Percentiles rank a stretch among this genome's conserved stretches.
These are phyloP conservation scores for Diarsia dahlii DNA, from an alignment of 2,888 invertebrate species.

Conservation along the genomic window DNA sequence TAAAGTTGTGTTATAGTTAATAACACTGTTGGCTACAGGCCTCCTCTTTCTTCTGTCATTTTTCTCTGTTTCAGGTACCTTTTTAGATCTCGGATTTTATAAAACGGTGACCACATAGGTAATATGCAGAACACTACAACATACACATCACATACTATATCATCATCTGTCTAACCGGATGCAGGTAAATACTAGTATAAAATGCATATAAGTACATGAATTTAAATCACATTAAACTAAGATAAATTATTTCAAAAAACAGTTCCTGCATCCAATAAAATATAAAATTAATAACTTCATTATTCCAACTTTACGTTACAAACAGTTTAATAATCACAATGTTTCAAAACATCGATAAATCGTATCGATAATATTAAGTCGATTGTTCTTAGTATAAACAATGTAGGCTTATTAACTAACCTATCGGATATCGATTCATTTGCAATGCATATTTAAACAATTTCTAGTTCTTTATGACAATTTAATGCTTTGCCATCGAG, in stretches of 20 bases:
- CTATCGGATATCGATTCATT: slow-evolving; percentile 50
- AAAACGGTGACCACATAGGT: too few relatives aligned
- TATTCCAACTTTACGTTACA: slow-evolving; percentile 17
- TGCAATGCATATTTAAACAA: slow-evolving; percentile 52
- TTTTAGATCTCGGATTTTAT: too few relatives aligned
- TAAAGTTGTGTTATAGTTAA: too few relatives aligned
- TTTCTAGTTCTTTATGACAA: slow-evolving; percentile 53
- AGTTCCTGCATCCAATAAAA: slow-evolving; percentile 29
- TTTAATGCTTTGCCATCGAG: slow-evolving; percentile 40
- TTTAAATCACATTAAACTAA: too few relatives aligned
- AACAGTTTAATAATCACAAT: slow-evolving; percentile 43
- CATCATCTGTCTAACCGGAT: too few relatives aligned
- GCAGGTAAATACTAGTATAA: not conserved
- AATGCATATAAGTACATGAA: too few relatives aligned
- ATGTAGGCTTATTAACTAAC: slow-evolving; percentile 49
- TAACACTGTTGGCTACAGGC: too few relatives aligned
- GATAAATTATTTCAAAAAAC: not conserved
- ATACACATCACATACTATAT: too few relatives aligned
- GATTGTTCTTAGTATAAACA: slow-evolving; percentile 54
- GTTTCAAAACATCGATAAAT: slow-evolving; percentile 56
- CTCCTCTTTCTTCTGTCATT: too few relatives aligned
- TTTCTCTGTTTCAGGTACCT: too few relatives aligned
- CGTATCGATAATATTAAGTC: slow-evolving; percentile 49
- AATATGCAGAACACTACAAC: too few relatives aligned
- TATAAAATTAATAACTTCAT: slow-evolving; percentile 40